These are phyloP conservation scores for Balaenoptera acutorostrata DNA, from an alignment of 2,113 vertebrate genomes.

Conservation along the genomic window DNA sequence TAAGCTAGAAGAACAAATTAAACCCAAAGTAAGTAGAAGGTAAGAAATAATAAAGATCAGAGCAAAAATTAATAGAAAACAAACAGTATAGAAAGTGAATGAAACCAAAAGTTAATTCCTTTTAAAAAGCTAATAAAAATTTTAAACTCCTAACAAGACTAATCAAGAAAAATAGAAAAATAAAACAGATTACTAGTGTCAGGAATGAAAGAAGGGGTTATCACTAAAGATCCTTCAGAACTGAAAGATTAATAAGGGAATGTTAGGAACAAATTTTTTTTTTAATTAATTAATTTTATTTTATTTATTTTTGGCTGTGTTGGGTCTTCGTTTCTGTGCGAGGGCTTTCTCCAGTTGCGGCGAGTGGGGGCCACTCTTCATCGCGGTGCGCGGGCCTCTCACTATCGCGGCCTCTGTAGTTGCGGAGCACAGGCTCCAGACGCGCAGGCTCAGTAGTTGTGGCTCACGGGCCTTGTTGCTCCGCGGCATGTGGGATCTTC, in stretches of 20 bases:
- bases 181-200: background rate
- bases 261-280: background rate
- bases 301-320: too few species aligned
- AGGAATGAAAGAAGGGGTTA: background rate
- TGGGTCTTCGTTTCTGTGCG: too few species aligned
- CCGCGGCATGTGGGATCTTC: too few species aligned
- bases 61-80: constrained; percentile 24
- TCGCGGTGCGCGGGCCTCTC: too few species aligned
- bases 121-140: background rate
- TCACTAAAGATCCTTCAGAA: background rate
- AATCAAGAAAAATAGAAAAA: background rate
- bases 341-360: too few species aligned
- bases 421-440: too few species aligned
- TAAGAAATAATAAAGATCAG: background rate
- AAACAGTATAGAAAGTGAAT: background rate
- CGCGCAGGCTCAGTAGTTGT: too few species aligned
- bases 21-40: background rate
- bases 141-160: background rate
- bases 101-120: background rate
- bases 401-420: too few species aligned
- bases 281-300: too few species aligned
- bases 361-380: too few species aligned
- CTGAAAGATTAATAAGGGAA: constrained; percentile 11
- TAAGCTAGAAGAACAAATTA: constrained; percentile 17
- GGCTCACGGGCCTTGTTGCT: too few species aligned